Evolutionary conservation across 2,113 vertebrate genomes (phyloP).

Genomic region (Phycodurus eques): DNA sequence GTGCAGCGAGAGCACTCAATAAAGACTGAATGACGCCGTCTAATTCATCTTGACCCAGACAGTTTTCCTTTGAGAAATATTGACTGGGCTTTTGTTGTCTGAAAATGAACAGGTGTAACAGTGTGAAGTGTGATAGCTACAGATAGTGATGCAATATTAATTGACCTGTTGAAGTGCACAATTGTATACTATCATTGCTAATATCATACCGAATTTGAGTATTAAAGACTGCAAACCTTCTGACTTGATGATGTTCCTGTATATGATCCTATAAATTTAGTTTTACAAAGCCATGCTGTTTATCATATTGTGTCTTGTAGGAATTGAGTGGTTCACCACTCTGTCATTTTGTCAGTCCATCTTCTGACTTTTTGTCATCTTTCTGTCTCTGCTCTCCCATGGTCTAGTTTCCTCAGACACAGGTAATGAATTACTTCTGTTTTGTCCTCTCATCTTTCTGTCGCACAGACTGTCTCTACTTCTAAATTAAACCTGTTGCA

Average conservation of each 20-base stretch:
- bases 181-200: neutral
- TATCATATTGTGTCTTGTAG: neutral
- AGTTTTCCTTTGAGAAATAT: constrained; percentile 25
- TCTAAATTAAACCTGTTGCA: neutral
- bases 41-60: constrained; percentile 32
- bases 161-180: neutral
- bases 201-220: too few species aligned
- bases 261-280: neutral
- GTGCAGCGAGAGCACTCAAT: constrained; percentile 45
- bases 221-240: too few species aligned
- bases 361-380: constrained; percentile 59
- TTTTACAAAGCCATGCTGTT: neutral
- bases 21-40: constrained; percentile 39
- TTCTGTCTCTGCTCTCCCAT: constrained; percentile 65
- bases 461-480: constrained; percentile 6
- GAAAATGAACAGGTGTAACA: constrained; percentile 14
- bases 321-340: constrained; percentile 9
- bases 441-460: constrained; percentile 50
- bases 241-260: neutral
- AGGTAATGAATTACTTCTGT: constrained; percentile 68
- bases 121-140: neutral
- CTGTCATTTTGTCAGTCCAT: constrained; percentile 51
- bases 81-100: constrained; percentile 20
- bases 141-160: neutral
- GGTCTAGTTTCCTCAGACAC: constrained; percentile 76